Base-by-base conservation (phyloP, 2,113 vertebrate genomes). In the Andinoacara biseriatus region DNA sequence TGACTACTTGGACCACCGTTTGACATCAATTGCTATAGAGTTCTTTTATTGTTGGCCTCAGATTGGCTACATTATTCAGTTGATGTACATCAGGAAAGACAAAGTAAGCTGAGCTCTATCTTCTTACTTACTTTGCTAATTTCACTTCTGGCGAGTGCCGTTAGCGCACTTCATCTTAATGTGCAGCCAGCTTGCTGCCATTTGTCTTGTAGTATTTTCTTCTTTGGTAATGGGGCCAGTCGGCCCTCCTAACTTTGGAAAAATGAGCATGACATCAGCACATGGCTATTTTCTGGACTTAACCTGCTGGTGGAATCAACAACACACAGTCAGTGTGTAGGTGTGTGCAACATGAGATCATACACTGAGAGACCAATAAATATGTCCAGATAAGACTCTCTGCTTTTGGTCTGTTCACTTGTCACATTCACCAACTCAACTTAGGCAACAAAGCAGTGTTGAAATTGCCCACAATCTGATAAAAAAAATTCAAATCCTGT, bases 151-250 rank as follows among this genome's bases (percentile, higher is more conserved):
- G 91, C 90, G 75, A 67, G 63, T 33, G 3, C 22, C 62, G 52
- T 87, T 89, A 85, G 86, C 65, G 49, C 61, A 82, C 72, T 75
- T 63, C 49, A 74, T 88, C 58, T 83, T 80, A 89, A 88, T 80
- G 87, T 31, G 56, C 63, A 38, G 82, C 59, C 83, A 86, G 85
- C 77, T 87, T 76, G 79, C 87, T 83, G 84, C 86, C 80, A 94
- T 94, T 93, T 95, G 90, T 94, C 85, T 91, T 76, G 82, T 87
- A 82, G 77, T 62, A 88, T 92, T 92, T 92, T 84, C 80, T 22
- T 60, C 63, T 54, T 58, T 10, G 11, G 58, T 86, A 89, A 89
- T 80, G 84, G 33, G 60, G 76, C 79, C 75, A 57, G 61, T 72
- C 67, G 17, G 65, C 69, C 61, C 79, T 80, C 65, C 65, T 59